Base-by-base conservation (phyloP, 2,797 vertebrate species). In the Rallus crepitans region DNA sequence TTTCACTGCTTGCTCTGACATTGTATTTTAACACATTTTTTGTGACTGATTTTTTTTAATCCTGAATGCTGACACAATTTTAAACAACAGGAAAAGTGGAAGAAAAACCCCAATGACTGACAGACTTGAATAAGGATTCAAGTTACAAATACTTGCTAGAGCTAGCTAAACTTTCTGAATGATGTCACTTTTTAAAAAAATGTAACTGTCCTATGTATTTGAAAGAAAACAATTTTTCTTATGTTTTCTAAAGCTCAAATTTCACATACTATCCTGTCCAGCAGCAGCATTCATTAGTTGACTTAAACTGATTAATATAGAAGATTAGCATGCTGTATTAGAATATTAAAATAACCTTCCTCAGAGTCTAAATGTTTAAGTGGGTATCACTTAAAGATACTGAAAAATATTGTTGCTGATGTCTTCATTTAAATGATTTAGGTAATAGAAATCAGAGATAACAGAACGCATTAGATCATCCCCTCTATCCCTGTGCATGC, bases 101-200 rank as follows among this genome's bases (percentile, higher is more conserved):
- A 31, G n/a, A 52, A 52, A 60, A n/a, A 2, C 0, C 2, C 15
- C 24, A 63, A 0, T 33, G 17, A 59, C 0, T 61, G 19, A 73
- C 37, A 47, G 24, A 47, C 16, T 68, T 2, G 0, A 55, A n/a
- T 30, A 88, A 82, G 42, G 40, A 85, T 35, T 73, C 30, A 70
- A 50, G 9, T 19, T 83, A 53, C 23, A 40, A 87, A 70, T 33
- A 68, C 40, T 64, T 47, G 11, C 19, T 83, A 86, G 27, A 39
- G 31, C n/a, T 53, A 76, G 31, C 35, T 53, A 76, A 60, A 53
- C 21, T 66, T 89, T 78, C 39, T 68, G 35, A 89, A 78, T 63
- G 1, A 39, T 40, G 12, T 48, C 27, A 79, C 14, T 86, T 66
- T 18, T 18, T 8, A 42, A 42, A 80, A 83, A 50, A 82, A n/a